These are phyloP conservation scores for Bagarius yarrelli DNA, from an alignment of 2,113 vertebrate species.

Conservation along the genomic window DNA sequence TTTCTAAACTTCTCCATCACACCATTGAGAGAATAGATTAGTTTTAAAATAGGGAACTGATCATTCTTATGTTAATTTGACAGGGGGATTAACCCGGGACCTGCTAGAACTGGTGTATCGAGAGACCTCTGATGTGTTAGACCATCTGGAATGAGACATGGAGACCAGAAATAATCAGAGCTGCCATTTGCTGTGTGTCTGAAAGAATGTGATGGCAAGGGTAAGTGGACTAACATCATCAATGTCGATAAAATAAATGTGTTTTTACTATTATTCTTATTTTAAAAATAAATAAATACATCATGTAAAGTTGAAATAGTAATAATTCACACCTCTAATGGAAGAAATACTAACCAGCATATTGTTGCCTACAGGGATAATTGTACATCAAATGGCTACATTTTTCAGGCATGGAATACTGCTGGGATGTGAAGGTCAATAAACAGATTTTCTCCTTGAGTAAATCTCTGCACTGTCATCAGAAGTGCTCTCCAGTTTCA, in stretches of 20 bases:
- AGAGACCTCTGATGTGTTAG: not conserved
- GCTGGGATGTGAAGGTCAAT: constrained; percentile 11
- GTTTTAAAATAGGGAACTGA: constrained; percentile 18
- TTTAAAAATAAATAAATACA: constrained; percentile 3
- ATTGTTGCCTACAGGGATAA: constrained; percentile 1
- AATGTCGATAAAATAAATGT: not conserved
- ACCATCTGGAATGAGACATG: constrained; percentile 18
- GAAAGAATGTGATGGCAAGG: constrained; percentile 7
- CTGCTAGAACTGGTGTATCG: not conserved
- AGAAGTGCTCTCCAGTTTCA: not conserved
- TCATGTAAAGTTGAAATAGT: not conserved
- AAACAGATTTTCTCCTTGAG: not conserved
- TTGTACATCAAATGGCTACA: constrained; percentile 7
- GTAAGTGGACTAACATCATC: not conserved
- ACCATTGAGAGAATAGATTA: not conserved
- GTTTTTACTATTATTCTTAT: not conserved
- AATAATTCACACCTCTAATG: not conserved
- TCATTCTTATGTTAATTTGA: constrained; percentile 20
- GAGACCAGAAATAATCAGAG: constrained; percentile 1
- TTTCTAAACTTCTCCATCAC: constrained; percentile 16
- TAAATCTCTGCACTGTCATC: not conserved
- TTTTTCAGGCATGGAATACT: constrained; percentile 19
- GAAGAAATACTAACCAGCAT: not conserved
- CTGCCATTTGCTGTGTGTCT: not conserved
- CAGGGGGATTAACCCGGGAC: constrained; percentile 7